Evolutionary conservation across 2,797 vertebrate genomes (phyloP).

Genomic region (Hapalemur alaotrensis): DNA sequence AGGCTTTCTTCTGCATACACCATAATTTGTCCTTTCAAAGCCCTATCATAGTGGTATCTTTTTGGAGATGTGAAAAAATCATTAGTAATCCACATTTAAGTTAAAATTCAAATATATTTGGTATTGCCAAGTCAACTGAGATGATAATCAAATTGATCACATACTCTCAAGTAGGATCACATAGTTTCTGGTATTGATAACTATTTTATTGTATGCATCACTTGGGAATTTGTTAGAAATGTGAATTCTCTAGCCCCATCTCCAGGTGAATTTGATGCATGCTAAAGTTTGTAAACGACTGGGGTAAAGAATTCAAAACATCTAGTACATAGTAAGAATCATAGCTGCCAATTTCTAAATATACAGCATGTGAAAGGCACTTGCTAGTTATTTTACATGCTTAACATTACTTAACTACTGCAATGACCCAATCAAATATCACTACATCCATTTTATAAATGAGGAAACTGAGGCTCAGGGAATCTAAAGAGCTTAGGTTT

Average conservation of each 20-base stretch:
- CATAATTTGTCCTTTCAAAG: background rate
- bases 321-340: background rate
- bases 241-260: background rate
- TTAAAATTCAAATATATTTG: conserved; percentile 14
- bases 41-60: background rate
- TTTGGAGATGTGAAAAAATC: conserved; percentile 21
- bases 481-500: background rate
- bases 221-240: background rate
- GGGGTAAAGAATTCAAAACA: background rate
- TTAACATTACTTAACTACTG: background rate
- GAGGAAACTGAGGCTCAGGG: background rate
- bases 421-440: background rate
- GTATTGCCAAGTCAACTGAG: background rate
- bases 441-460: background rate
- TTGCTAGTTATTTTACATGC: background rate
- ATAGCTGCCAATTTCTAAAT: background rate
- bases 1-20: background rate
- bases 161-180: too few relatives aligned
- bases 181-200: background rate
- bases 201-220: background rate
- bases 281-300: background rate
- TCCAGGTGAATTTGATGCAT: background rate
- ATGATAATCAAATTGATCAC: background rate
- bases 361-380: background rate
- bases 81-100: background rate